Evolutionary conservation across 2,888 invertebrate species (phyloP), one percentile per base, ranked within the genome.

Genomic region (Netelia virgata): DNA sequence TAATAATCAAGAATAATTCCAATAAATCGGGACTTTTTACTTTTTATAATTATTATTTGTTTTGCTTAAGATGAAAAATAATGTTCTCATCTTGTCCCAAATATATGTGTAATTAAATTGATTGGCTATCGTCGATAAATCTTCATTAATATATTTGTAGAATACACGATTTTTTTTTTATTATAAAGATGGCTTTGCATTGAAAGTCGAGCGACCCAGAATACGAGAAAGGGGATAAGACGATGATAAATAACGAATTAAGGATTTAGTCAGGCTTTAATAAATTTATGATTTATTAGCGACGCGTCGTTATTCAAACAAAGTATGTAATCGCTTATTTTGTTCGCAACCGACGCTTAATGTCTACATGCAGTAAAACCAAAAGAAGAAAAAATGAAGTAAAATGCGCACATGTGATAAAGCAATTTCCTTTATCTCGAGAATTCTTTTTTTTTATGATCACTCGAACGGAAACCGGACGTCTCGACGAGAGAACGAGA

Each of bases 231-330:
- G 59, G 23, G 53, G 53, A 16, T 53, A 28, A 11, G 20, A 68
- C 50, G 23, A 23, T 68, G 50, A 68, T 16, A 68, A 57, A 23
- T 43, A 3, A 3, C 16, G 16, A 57, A 70, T 10, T 9, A n/a
- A 55, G 70, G 55, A 70, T 70, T 70, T 41, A 36, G 55, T 55
- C 70, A 55, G 59, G 57, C 28, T 55, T 70, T 55, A 18, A 41
- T 55, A 11, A 55, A 70, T 57, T 70, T 41, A 9, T 14, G 18
- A 36, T 36, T 36, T 36, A 6, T 55, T n/a, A 36, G 36, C 41
- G n/a, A 28, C 5, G 18, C 18, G 36, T 16, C 55, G 28, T 11
- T 36, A 16, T 11, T 16, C 28, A 55, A 36, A n/a, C 20, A 9
- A 11, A 23, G 23, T 18, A 20, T 28, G 23, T 11, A 23, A 55